A percentile compares a stretch with the other conserved stretches of the same genome.
phyloP scores from a whole-genome alignment of 2,113 vertebrate species.

The Ictidomys tridecemlineatus region DNA sequence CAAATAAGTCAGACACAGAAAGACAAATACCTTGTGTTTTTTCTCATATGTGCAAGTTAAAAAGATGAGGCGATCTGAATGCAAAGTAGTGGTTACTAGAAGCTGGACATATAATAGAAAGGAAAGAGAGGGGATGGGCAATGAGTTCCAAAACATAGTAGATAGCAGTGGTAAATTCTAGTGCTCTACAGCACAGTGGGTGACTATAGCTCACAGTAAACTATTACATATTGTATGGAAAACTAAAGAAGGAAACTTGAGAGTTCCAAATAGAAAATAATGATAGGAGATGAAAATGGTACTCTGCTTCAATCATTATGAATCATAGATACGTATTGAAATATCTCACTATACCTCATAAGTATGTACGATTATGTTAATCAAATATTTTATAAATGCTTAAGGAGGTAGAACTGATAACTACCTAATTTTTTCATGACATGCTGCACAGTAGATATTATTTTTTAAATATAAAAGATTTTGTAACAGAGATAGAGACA shows the following conservation, averaged over 20 bases:
- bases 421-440: background rate
- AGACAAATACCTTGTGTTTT: background rate
- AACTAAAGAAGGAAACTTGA: too few relatives aligned
- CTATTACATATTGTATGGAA: background rate
- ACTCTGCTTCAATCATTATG: background rate
- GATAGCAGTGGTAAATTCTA: too few relatives aligned
- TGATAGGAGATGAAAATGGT: background rate
- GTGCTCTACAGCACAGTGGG: background rate
- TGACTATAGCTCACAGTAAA: background rate
- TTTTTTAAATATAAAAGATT: background rate
- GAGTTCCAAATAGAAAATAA: background rate
- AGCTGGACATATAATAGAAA: accelerated
- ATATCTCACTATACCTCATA: background rate
- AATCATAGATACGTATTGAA: background rate
- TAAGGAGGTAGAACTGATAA: background rate
- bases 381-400: too few relatives aligned
- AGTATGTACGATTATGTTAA: background rate
- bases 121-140: too few relatives aligned
- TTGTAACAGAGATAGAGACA: background rate
- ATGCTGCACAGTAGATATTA: background rate
- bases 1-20: background rate
- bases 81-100: background rate
- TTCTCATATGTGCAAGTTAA: background rate
- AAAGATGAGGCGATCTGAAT: background rate
- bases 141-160: too few relatives aligned